phyloP scores from a whole-genome alignment of 2,888 invertebrate species.

The Ophonus ardosiacus region DNA sequence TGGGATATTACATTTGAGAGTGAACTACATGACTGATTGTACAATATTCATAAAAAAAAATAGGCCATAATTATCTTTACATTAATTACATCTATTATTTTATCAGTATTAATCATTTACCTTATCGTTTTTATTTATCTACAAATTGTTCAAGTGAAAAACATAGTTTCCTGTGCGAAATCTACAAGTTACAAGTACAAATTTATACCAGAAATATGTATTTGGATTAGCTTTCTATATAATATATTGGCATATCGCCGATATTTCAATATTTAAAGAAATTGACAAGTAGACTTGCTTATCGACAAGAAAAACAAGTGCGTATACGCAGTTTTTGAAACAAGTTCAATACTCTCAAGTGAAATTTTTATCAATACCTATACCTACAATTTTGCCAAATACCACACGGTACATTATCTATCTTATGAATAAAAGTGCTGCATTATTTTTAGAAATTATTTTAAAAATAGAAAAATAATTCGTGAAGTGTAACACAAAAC shows the following conservation, averaged over 20 bases:
- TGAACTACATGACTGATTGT: too few relatives aligned
- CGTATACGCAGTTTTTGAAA: constrained; percentile 18
- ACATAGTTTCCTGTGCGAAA: background rate
- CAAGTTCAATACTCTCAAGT: constrained; percentile 29
- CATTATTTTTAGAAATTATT: background rate
- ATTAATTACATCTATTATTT: too few relatives aligned
- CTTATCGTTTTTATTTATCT: too few relatives aligned
- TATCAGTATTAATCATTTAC: too few relatives aligned
- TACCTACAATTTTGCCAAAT: background rate
- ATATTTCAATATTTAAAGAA: constrained; percentile 19
- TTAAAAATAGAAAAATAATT: background rate
- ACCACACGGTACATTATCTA: background rate
- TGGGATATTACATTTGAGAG: too few relatives aligned
- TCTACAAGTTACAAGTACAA: background rate
- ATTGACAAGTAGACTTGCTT: background rate
- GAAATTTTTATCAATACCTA: constrained; percentile 14
- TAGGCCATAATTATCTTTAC: too few relatives aligned
- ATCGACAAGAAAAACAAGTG: background rate
- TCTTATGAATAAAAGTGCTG: background rate
- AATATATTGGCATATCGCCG: constrained; percentile 4
- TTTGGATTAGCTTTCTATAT: background rate
- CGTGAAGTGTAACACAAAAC: too few relatives aligned
- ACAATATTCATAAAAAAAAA: too few relatives aligned
- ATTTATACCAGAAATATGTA: background rate
- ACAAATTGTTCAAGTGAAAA: too few relatives aligned